Percentiles rank a stretch among this genome's conserved stretches.
phyloP scores from a whole-genome alignment of 2,113 vertebrate species.

The Charadrius vociferus region DNA sequence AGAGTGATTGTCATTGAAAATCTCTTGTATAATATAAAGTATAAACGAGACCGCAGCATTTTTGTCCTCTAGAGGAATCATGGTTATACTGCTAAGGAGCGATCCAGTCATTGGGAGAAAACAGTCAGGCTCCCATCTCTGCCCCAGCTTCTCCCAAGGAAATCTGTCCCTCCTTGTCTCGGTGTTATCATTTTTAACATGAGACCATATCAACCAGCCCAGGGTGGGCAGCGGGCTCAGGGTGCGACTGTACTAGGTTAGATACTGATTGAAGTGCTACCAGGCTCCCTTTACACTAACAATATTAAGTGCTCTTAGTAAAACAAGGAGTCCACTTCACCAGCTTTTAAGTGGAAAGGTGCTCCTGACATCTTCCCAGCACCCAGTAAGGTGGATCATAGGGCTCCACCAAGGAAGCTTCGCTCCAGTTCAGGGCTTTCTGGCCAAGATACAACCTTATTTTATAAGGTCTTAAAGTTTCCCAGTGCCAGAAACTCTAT shows the following conservation, averaged over 20 bases:
- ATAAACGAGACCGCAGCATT: background rate
- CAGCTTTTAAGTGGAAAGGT: background rate
- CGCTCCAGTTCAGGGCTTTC: background rate
- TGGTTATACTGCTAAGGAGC: background rate
- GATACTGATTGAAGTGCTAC: background rate
- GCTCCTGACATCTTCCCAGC: background rate
- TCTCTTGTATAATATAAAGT: background rate
- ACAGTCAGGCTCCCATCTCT: background rate
- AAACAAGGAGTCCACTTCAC: background rate
- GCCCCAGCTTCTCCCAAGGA: background rate
- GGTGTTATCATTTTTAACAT: background rate
- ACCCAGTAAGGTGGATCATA: fast-evolving
- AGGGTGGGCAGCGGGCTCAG: background rate
- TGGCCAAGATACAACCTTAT: background rate
- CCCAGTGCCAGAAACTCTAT: background rate
- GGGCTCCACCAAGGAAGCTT: background rate
- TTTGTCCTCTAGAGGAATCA: background rate
- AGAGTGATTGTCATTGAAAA: background rate
- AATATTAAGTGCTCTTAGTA: background rate
- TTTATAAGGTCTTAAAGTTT: background rate
- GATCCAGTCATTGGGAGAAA: background rate
- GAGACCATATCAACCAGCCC: background rate
- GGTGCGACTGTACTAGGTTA: background rate
- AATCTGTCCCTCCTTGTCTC: background rate
- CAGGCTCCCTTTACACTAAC: background rate